These are phyloP conservation scores for Lineus longissimus DNA, from an alignment of 1,140 invertebrate species.

Conservation along the genomic window DNA sequence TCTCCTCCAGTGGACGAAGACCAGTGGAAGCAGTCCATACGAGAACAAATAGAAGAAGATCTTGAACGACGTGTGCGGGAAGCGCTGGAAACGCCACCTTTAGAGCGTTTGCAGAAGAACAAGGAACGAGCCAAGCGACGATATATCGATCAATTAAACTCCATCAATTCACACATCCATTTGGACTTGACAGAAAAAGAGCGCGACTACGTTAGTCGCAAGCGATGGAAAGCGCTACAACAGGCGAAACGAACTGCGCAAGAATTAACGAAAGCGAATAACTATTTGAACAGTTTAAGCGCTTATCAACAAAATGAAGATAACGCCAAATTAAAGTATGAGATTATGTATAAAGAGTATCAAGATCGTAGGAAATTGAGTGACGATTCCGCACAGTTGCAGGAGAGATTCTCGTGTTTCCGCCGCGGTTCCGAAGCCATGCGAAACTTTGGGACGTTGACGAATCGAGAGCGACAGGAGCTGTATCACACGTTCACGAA, in stretches of 20 bases:
- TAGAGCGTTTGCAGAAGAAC: constrained; percentile 22
- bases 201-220: constrained; percentile 25
- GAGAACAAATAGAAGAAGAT: constrained; percentile 45
- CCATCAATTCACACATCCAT: constrained; percentile 35
- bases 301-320: neutral
- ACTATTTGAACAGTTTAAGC: neutral
- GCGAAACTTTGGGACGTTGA: constrained; percentile 14
- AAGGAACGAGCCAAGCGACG: constrained; percentile 9
- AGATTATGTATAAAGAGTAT: neutral
- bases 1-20: constrained; percentile 25
- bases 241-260: neutral
- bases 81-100: constrained; percentile 48
- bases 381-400: neutral
- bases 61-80: constrained; percentile 42
- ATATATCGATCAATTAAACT: constrained; percentile 17
- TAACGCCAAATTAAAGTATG: neutral
- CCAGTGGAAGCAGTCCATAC: constrained; percentile 39
- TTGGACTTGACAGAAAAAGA: constrained; percentile 32
- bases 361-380: neutral
- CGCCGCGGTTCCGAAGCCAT: neutral
- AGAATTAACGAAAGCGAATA: neutral
- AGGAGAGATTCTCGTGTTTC: neutral
- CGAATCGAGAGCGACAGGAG: constrained; percentile 7
- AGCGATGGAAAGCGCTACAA: constrained; percentile 25
- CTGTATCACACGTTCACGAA: constrained; percentile 34